Evolutionary conservation across 2,797 vertebrate genomes (phyloP).

Genomic region (Rhinichthys osculus): DNA sequence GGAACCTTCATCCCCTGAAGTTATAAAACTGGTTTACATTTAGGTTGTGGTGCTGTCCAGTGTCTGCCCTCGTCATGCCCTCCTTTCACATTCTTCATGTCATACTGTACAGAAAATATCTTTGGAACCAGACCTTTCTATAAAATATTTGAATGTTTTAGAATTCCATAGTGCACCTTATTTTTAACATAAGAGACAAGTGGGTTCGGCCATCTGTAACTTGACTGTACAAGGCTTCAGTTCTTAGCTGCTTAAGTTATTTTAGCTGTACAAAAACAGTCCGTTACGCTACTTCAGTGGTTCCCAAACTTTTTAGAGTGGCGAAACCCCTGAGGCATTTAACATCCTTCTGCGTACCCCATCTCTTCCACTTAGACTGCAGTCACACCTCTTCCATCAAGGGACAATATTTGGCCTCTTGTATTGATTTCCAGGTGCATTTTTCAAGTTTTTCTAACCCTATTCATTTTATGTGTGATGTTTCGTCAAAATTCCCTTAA

Average conservation of each 20-base stretch:
- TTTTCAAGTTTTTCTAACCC: not conserved
- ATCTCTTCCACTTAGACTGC: not conserved
- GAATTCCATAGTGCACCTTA: not conserved
- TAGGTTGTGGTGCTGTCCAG: slow-evolving; percentile 57
- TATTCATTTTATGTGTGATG: not conserved
- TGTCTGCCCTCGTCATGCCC: slow-evolving; percentile 42
- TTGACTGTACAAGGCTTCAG: not conserved
- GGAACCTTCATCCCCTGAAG: slow-evolving; percentile 59
- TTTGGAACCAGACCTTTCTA: slow-evolving; percentile 19
- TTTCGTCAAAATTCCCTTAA: too few relatives aligned
- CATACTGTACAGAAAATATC: slow-evolving; percentile 25
- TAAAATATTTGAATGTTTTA: slow-evolving; percentile 30
- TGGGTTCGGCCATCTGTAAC: not conserved
- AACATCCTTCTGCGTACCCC: not conserved
- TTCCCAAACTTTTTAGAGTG: not conserved
- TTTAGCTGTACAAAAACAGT: too few relatives aligned
- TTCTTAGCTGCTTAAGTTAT: not conserved
- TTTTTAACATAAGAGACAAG: not conserved
- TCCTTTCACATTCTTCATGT: slow-evolving; percentile 45
- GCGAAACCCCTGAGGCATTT: not conserved
- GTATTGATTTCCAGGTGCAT: not conserved
- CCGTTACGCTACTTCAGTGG: too few relatives aligned
- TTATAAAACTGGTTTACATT: slow-evolving; percentile 63
- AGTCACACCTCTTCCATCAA: not conserved
- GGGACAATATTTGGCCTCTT: not conserved